Base-by-base conservation (phyloP, 2,113 vertebrate genomes). In the Ardeotis arabs region DNA sequence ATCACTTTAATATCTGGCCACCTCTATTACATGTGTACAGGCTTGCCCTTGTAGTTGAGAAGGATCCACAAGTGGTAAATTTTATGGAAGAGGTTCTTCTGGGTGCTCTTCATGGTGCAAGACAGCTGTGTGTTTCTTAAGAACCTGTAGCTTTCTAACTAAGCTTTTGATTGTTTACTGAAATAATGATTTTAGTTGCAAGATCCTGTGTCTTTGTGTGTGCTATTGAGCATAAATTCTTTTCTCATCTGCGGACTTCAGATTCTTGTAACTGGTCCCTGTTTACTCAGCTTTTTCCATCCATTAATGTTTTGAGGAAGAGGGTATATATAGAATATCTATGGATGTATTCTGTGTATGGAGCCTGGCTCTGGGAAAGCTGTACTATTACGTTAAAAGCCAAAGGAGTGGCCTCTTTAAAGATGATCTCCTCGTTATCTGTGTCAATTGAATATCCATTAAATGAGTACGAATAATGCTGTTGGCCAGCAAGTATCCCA, bases 101-200 rank as follows among this genome's bases (percentile, higher is more conserved):
- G 35, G 12, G 12, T 87, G 33, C 28, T 63, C 33, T 56, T 93
- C 4, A 2, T 29, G 37, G 60, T 97, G 77, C 81, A 95, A 49
- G 81, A 89, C 92, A 90, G 70, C 70, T 91, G 59, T 77, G 5
- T 87, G 81, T 91, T 93, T 96, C 92, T 90, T 37, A 72, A 45
- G 52, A 66, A 79, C 19, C 47, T 76, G 10, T 23, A 69, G 41
- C 44, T 93, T 94, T 91, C 56, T 93, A 96, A 90, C 84, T 93
- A 91, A 97, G 89, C 45, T 95, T 97, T 85, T 84, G 81, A 69
- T 95, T 97, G 95, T 96, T 97, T 97, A 96, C 92, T 96, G 87
- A 97, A 97, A 89, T 52, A 62, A 74, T 93, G 56, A 85, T 96
- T 97, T 89, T 95, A 94, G 73, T 97, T 90, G 93, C 84, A 93